Conservation (phyloP, 2,797 vertebrate genomes). For the Neopelma chrysocephalum region DNA sequence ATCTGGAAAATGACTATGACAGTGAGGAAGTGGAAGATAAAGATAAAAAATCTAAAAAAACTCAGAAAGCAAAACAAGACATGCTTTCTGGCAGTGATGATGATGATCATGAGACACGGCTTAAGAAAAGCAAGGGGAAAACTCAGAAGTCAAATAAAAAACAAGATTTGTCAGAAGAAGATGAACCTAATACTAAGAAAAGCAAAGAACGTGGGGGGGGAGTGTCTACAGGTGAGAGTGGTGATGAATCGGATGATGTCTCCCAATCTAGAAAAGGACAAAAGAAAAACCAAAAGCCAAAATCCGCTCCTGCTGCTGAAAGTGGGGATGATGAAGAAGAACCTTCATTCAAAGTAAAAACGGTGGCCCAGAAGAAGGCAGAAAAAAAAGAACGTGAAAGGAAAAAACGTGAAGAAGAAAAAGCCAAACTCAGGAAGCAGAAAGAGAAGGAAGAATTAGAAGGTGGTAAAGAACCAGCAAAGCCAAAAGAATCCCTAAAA, state of each 20-base stretch:
- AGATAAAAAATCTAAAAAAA: slow-evolving; percentile 78
- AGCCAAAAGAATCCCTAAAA: slow-evolving; percentile 57
- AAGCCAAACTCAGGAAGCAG: slow-evolving; percentile 84
- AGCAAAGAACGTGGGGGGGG: slow-evolving; percentile 58
- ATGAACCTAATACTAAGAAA: slow-evolving; percentile 66
- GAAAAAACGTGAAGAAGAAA: slow-evolving; percentile 89
- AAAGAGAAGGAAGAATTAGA: slow-evolving; percentile 85
- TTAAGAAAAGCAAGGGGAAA: slow-evolving; percentile 80
- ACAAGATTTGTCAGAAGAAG: slow-evolving; percentile 76
- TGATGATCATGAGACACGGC: slow-evolving; percentile 72
- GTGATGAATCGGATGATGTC: slow-evolving; percentile 82
- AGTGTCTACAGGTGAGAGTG: slow-evolving; percentile 74
- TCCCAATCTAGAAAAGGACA: slow-evolving; percentile 79
- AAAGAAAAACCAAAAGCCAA: slow-evolving; percentile 84
- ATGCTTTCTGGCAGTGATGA: slow-evolving; percentile 80
- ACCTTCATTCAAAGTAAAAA: slow-evolving; percentile 90
- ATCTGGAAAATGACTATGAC: slow-evolving; percentile 85
- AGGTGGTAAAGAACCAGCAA: slow-evolving; percentile 75
- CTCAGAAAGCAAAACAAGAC: slow-evolving; percentile 69
- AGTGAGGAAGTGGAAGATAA: slow-evolving; percentile 81
- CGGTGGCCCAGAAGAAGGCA: slow-evolving; percentile 95
- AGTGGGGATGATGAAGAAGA: slow-evolving; percentile 81
- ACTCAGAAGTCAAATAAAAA: slow-evolving; percentile 75
- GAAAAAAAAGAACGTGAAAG: slow-evolving; percentile 96
- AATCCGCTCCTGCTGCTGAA: slow-evolving; percentile 75